Evolutionary conservation across 2,113 vertebrate species (phyloP).

Genomic region (Natator depressus): DNA sequence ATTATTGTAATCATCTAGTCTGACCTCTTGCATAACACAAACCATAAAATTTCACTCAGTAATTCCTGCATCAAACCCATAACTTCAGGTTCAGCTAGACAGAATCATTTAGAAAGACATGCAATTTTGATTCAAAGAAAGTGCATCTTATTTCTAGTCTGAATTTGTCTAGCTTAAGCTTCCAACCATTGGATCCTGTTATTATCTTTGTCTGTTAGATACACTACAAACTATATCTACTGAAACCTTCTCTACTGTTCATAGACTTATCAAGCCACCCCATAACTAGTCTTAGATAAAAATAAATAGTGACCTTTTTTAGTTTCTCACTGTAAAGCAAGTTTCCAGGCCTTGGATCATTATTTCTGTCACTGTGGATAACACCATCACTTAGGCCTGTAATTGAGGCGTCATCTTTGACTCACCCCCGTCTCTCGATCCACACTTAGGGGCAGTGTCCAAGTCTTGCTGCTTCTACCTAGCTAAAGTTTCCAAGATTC

Average conservation of each 20-base stretch:
- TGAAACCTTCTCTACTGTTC: neutral
- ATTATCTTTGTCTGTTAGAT: neutral
- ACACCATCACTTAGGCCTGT: neutral
- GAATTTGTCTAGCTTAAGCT: neutral
- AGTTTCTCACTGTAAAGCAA: neutral
- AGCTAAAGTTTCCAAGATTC: neutral
- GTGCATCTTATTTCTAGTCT: neutral
- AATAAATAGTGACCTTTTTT: neutral
- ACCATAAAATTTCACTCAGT: neutral
- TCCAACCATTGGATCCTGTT: neutral
- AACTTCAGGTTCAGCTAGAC: neutral
- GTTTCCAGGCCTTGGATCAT: rapidly evolving
- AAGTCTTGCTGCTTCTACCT: neutral
- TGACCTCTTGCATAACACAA: neutral
- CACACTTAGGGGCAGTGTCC: neutral
- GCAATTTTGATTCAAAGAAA: neutral
- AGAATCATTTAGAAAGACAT: neutral
- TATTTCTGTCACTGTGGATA: neutral
- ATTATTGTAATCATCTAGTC: neutral
- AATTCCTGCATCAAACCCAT: neutral
- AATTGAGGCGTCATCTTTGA: neutral
- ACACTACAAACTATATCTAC: too few species aligned
- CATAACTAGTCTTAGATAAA: neutral
- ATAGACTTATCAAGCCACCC: neutral
- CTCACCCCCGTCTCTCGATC: neutral